phyloP scores from a whole-genome alignment of 2,888 invertebrate genomes.

The Carcina quercana region DNA sequence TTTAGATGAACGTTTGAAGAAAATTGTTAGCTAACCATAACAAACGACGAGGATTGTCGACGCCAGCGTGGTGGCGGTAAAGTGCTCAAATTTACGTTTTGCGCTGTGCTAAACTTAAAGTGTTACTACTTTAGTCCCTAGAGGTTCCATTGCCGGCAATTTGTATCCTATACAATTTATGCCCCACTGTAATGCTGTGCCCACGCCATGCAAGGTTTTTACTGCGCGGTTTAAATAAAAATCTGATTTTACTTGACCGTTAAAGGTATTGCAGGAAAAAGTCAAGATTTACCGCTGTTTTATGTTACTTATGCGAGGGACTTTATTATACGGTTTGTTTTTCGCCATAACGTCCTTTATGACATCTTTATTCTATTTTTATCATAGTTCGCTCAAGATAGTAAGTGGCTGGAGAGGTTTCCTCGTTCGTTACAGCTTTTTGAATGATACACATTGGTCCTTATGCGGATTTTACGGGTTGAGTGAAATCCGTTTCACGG shows the following conservation, averaged over 20 bases:
- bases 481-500: too few relatives aligned
- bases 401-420: too few relatives aligned
- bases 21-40: too few relatives aligned
- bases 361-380: too few relatives aligned
- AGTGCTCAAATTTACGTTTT: conserved; percentile 21
- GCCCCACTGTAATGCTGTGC: too few relatives aligned
- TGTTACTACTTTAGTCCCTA: conserved; percentile 11
- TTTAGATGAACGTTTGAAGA: too few relatives aligned
- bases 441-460: too few relatives aligned
- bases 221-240: conserved; percentile 8
- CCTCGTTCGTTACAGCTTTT: too few relatives aligned
- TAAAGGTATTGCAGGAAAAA: not conserved
- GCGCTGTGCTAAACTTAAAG: conserved; percentile 19
- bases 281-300: not conserved
- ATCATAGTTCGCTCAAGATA: too few relatives aligned
- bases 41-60: conserved; percentile 20
- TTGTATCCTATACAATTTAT: conserved; percentile 18
- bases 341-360: too few relatives aligned
- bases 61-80: conserved; percentile 17
- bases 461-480: too few relatives aligned
- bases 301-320: not conserved
- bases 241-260: conserved; percentile 6
- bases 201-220: conserved; percentile 16
- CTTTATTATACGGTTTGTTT: conserved; percentile 28
- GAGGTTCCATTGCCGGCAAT: conserved; percentile 17